These are phyloP conservation scores for Montipora efflorescens DNA, from an alignment of 64 coral and sea anemone species.

Conservation along the genomic window DNA sequence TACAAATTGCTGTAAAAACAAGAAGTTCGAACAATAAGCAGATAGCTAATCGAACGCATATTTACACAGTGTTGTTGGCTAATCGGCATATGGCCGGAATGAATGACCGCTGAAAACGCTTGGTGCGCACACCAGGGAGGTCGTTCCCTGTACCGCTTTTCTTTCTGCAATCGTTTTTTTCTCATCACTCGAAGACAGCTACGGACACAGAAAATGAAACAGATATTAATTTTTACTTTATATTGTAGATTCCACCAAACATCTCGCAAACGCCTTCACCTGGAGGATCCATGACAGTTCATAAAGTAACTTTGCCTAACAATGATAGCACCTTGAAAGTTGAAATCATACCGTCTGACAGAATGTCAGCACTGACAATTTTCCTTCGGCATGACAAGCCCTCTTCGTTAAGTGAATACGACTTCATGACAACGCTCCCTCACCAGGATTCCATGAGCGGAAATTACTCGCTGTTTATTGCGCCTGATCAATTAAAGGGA, in stretches of 20 bases:
- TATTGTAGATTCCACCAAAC: conserved; percentile 36
- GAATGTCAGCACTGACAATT: conserved; percentile 10
- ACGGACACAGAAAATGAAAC: no score
- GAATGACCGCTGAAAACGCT: no score
- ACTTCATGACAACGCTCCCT: conserved; percentile 52
- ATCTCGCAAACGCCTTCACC: conserved; percentile 38
- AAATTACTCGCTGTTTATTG: conserved; percentile 62
- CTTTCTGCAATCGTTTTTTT: no score
- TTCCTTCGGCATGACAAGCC: conserved; percentile 36
- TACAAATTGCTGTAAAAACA: no score
- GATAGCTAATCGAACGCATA: no score
- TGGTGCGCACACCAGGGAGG: no score
- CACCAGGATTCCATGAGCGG: conserved; percentile 4
- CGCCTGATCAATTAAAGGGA: conserved; percentile 59
- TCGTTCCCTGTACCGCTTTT: no score
- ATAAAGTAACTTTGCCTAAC: conserved; percentile 50
- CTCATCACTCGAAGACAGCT: no score
- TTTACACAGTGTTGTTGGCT: no score
- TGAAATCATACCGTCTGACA: conserved; percentile 58
- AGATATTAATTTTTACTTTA: not conserved
- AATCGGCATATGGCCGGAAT: no score
- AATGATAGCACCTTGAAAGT: conserved; percentile 48
- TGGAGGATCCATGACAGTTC: conserved; percentile 55
- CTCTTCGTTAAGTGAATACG: conserved; percentile 71
- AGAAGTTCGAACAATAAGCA: no score